Percentiles rank a stretch among this genome's conserved stretches.
These are phyloP conservation scores for Cephalopterus ornatus DNA, from an alignment of 2,113 vertebrate genomes.

Conservation along the genomic window DNA sequence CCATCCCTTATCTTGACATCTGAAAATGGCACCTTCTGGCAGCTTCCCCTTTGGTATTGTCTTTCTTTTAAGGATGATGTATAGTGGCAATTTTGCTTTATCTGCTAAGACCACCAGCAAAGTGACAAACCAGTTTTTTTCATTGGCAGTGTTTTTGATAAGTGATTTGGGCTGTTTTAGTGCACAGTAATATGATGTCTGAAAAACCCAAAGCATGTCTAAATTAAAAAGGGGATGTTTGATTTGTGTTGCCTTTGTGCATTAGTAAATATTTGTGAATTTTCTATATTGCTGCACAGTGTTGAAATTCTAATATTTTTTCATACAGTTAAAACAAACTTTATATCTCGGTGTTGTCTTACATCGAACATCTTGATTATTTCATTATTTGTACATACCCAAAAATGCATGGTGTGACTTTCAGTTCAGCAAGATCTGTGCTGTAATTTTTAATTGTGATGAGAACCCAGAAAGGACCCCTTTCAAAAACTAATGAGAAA, in stretches of 20 bases:
- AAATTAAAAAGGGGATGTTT: neutral
- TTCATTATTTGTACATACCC: neutral
- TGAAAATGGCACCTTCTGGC: slow-evolving; percentile 64
- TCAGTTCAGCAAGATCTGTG: neutral
- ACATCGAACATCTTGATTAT: neutral
- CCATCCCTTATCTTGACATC: slow-evolving; percentile 66
- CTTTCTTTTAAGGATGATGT: slow-evolving; percentile 59
- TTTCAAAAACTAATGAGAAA: neutral
- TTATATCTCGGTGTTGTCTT: neutral
- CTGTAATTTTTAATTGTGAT: neutral
- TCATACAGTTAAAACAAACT: neutral
- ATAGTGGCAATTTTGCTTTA: slow-evolving; percentile 60
- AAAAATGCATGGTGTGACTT: neutral
- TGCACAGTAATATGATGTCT: neutral
- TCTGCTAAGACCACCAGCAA: slow-evolving; percentile 61
- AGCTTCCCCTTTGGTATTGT: slow-evolving; percentile 55
- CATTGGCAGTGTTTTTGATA: slow-evolving; percentile 36
- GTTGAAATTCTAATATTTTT: neutral
- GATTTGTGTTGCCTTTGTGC: neutral
- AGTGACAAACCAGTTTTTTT: slow-evolving; percentile 25
- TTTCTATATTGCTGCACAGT: neutral
- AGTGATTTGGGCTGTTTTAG: slow-evolving; percentile 44
- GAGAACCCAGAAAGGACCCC: neutral
- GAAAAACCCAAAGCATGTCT: neutral
- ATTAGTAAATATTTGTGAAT: neutral